Percentiles rank a stretch among this genome's conserved stretches.
These are phyloP conservation scores for Cotesia congregata DNA, from an alignment of 2,888 invertebrate species.

Conservation along the genomic window DNA sequence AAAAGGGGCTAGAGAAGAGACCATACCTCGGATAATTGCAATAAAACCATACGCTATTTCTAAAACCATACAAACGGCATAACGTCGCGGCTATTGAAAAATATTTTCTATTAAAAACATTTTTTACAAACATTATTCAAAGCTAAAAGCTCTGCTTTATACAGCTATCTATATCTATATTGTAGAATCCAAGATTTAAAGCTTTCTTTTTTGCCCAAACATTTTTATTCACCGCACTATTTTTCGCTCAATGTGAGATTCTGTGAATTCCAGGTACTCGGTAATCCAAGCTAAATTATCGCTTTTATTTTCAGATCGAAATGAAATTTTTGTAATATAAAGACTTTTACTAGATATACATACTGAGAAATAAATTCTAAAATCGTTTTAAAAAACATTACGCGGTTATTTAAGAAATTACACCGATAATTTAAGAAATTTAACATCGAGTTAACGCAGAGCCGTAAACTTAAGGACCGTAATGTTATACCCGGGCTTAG, in stretches of 20 bases:
- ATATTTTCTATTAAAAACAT: background rate
- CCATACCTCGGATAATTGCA: slow-evolving; percentile 13
- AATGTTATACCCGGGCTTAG: slow-evolving; percentile 5
- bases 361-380: background rate
- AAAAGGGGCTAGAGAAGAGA: background rate
- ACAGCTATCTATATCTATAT: no score
- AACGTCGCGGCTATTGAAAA: slow-evolving; percentile 3
- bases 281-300: slow-evolving; percentile 11
- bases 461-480: slow-evolving; percentile 2
- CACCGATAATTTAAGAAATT: background rate
- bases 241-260: background rate
- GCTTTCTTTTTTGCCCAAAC: background rate
- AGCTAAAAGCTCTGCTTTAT: background rate
- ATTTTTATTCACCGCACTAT: slow-evolving; percentile 8
- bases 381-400: background rate
- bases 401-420: no score
- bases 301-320: background rate
- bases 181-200: background rate
- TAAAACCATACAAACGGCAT: background rate
- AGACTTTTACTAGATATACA: no score
- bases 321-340: background rate
- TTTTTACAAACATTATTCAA: background rate
- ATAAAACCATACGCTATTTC: slow-evolving; percentile 10
- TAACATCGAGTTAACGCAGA: slow-evolving; percentile 1
- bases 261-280: slow-evolving; percentile 2